phyloP scores from a whole-genome alignment of 30 jellyfish, hydroid and myxozoan genomes.

The Chironex yamaguchii region DNA sequence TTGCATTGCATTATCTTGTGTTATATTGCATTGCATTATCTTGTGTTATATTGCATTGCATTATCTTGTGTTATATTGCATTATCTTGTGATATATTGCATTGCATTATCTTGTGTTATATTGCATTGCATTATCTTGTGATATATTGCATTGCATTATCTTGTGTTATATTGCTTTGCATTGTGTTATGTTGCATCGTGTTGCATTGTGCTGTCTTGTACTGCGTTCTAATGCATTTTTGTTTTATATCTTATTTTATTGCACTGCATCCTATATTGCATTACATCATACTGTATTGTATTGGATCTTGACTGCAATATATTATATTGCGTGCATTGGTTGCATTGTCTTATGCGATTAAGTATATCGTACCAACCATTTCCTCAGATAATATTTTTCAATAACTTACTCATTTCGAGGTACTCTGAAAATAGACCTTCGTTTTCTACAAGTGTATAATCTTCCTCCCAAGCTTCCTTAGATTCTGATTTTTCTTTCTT shows the following conservation, averaged over 20 bases:
- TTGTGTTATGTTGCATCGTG: neutral
- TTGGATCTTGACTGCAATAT: too few relatives aligned
- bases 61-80: neutral
- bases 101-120: neutral
- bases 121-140: neutral
- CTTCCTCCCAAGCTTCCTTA: neutral
- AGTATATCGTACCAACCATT: too few relatives aligned
- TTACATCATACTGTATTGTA: too few relatives aligned
- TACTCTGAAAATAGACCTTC: neutral
- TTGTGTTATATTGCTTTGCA: neutral
- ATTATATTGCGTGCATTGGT: too few relatives aligned
- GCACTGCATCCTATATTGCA: too few relatives aligned
- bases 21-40: too few relatives aligned
- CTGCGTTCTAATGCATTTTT: neutral
- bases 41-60: neutral
- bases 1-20: too few relatives aligned
- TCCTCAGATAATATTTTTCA: too few relatives aligned
- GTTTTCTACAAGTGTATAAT: neutral
- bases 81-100: neutral
- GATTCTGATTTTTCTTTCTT: too few relatives aligned
- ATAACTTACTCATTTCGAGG: neutral
- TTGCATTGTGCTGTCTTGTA: neutral
- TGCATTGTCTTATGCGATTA: too few relatives aligned
- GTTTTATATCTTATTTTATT: neutral
- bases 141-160: neutral